Percentiles rank a stretch among this genome's conserved stretches.
Conservation (phyloP, 2,888 invertebrate species). For the Crossocerus cetratus region DNA sequence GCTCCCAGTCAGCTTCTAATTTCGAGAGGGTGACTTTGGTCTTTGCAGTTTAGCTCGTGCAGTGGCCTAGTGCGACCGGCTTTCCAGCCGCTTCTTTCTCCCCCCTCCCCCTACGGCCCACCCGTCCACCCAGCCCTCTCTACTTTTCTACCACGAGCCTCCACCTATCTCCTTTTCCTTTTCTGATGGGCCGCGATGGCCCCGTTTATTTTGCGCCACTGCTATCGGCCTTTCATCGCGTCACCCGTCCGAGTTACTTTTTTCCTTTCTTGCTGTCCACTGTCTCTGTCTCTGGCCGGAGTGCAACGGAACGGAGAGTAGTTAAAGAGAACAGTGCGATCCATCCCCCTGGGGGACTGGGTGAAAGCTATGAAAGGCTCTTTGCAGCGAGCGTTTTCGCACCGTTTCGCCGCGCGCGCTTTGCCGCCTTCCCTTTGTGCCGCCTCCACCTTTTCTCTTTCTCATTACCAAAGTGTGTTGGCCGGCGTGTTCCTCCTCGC, state of each 20-base stretch:
- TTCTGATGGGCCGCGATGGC: conserved; percentile 9
- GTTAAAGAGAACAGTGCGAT: conserved; percentile 31
- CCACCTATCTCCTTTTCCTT: background rate
- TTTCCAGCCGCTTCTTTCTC: conserved; percentile 2
- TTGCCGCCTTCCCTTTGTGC: background rate
- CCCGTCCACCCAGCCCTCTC: background rate
- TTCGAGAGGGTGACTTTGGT: too few species aligned
- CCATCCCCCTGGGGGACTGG: conserved; percentile 7
- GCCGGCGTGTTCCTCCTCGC: too few species aligned
- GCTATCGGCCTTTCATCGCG: conserved; percentile 36
- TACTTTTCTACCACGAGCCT: background rate
- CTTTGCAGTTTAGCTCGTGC: too few species aligned
- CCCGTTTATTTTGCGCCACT: conserved; percentile 33
- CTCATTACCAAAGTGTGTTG: conserved; percentile 5
- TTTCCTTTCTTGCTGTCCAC: conserved; percentile 12
- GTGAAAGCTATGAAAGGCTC: conserved; percentile 21
- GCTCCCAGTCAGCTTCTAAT: too few species aligned
- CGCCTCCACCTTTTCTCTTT: background rate
- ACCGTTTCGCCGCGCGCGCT: conserved; percentile 5
- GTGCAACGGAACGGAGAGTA: conserved; percentile 25
- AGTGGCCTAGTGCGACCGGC: background rate
- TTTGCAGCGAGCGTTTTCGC: conserved; percentile 11
- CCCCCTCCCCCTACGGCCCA: background rate
- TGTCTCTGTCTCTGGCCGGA: conserved; percentile 14
- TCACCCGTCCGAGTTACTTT: conserved; percentile 31